These are phyloP conservation scores for Cantharis flavilabris DNA, from an alignment of 2,888 invertebrate genomes.

Conservation along the genomic window DNA sequence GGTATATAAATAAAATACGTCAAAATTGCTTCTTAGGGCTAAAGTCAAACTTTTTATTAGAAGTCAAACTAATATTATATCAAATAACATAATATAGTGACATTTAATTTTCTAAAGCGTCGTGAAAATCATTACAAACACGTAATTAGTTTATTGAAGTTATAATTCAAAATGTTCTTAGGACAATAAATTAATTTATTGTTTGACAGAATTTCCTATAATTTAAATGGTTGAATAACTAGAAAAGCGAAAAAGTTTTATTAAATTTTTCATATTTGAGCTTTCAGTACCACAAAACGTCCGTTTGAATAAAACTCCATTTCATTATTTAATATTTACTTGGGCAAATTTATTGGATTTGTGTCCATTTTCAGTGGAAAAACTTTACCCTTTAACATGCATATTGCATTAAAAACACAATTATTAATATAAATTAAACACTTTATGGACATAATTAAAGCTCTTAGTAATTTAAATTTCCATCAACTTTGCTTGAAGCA, in stretches of 20 bases:
- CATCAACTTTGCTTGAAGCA: constrained; percentile 1
- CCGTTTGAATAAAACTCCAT: background rate
- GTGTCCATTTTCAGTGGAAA: background rate
- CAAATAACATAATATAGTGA: background rate
- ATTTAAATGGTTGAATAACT: background rate
- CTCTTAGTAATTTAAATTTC: background rate
- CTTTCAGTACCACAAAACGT: background rate
- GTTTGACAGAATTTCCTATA: background rate
- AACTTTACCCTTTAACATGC: background rate
- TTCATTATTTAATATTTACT: background rate
- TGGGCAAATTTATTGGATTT: background rate
- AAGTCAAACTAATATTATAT: background rate
- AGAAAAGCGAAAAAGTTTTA: background rate
- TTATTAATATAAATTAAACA: background rate
- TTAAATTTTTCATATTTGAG: background rate
- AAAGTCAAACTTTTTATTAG: background rate
- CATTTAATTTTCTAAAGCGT: background rate
- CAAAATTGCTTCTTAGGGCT: background rate
- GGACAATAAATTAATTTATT: background rate
- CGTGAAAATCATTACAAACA: background rate
- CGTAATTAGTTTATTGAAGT: background rate
- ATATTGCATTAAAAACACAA: background rate
- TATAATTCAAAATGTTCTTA: background rate
- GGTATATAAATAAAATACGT: background rate
- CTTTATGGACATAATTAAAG: background rate